Evolutionary conservation across 2,797 vertebrate species (phyloP).

Genomic region (Anolis apletophallus): DNA sequence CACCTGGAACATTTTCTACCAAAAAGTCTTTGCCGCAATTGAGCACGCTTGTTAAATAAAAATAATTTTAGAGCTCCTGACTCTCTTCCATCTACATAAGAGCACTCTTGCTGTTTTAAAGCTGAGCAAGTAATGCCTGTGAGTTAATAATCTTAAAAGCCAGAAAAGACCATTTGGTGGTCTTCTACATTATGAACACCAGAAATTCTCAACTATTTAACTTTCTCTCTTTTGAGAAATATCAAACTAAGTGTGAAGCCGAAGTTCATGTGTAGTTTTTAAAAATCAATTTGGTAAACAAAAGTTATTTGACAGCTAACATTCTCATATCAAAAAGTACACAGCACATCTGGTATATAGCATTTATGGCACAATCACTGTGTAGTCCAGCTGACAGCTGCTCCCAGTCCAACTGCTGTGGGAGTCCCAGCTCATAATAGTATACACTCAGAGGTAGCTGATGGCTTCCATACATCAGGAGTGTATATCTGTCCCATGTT

Average conservation of each 20-base stretch:
- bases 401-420: no score
- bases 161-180: background rate
- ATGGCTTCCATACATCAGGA: no score
- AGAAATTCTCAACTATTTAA: conserved; percentile 2
- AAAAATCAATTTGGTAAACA: background rate
- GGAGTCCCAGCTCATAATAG: no score
- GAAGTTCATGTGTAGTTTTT: background rate
- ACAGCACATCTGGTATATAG: no score
- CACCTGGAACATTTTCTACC: conserved; percentile 19
- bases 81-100: background rate
- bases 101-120: conserved; percentile 12
- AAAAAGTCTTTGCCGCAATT: conserved; percentile 8
- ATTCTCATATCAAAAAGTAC: background rate
- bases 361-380: no score
- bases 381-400: no score
- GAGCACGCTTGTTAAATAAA: conserved; percentile 16
- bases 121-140: background rate
- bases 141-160: conserved; percentile 15
- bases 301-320: background rate
- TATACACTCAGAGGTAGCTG: no score
- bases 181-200: background rate
- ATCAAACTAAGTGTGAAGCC: background rate
- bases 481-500: no score
- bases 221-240: background rate
- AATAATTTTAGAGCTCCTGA: background rate